These are phyloP conservation scores for Uropetala carovei DNA, from an alignment of 2,888 invertebrate genomes.

Conservation along the genomic window DNA sequence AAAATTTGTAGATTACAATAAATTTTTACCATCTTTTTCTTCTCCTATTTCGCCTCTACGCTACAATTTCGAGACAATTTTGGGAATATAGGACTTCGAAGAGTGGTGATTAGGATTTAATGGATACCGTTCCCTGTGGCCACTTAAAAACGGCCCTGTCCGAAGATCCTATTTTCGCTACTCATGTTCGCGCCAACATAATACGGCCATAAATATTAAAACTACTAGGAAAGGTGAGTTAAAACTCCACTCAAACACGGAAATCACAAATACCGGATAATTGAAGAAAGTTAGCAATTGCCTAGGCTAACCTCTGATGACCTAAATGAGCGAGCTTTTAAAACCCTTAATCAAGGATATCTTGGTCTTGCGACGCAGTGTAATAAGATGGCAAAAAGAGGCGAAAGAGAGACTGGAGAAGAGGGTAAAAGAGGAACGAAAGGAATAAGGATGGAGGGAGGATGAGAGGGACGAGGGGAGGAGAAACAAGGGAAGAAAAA, in stretches of 20 bases:
- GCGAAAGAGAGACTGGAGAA: too few species aligned
- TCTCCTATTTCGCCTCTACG: background rate
- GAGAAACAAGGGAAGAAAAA: background rate
- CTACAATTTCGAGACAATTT: background rate
- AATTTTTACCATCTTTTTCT: background rate
- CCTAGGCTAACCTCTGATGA: background rate
- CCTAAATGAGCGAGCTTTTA: background rate
- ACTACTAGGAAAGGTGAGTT: background rate
- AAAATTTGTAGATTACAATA: background rate
- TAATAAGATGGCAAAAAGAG: too few species aligned
- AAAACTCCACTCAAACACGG: background rate
- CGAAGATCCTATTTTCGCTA: background rate
- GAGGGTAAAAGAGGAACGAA: too few species aligned
- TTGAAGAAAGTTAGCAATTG: background rate
- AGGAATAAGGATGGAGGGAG: too few species aligned
- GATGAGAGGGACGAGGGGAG: too few species aligned
- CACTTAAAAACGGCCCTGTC: background rate
- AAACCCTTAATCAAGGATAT: background rate
- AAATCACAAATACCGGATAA: constrained; percentile 10
- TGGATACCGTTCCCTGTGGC: background rate
- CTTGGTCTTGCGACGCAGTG: too few species aligned
- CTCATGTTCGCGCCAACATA: background rate
- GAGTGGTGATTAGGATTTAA: background rate
- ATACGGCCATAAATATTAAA: background rate
- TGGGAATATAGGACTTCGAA: background rate